A percentile compares a stretch with the other conserved stretches of the same genome.
phyloP scores from a whole-genome alignment of 1,140 invertebrate genomes.

The Aphelinus certus region DNA sequence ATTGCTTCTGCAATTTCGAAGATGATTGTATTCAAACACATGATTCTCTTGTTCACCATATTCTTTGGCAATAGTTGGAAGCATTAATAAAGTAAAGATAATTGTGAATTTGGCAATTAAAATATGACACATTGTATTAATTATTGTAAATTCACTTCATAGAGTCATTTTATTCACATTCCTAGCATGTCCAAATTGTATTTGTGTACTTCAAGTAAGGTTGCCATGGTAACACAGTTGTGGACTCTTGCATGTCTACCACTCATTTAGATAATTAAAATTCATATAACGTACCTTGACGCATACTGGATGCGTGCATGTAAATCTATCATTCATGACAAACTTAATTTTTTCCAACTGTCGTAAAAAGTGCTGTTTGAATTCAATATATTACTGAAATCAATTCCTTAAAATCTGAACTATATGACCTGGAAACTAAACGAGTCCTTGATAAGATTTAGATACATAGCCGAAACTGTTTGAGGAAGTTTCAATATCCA shows the following conservation, averaged over 20 bases:
- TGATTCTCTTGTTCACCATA: slow-evolving; percentile 35
- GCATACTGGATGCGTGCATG: no score
- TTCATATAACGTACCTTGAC: background rate
- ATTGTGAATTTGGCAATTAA: slow-evolving; percentile 1
- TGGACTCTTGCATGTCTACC: slow-evolving; percentile 10
- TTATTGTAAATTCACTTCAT: background rate
- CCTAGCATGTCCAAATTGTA: slow-evolving; percentile 9
- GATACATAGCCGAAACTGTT: no score
- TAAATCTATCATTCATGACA: no score
- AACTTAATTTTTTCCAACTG: no score
- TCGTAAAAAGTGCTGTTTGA: no score
- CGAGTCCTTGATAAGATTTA: no score
- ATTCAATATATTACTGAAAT: no score
- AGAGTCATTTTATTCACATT: slow-evolving; percentile 16
- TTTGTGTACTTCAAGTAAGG: slow-evolving; percentile 27
- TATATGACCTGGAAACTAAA: no score
- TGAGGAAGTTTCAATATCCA: no score
- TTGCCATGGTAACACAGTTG: slow-evolving; percentile 24
- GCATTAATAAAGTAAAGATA: slow-evolving; percentile 13
- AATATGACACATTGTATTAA: slow-evolving; percentile 28
- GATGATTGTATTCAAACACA: slow-evolving; percentile 48
- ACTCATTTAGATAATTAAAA: slow-evolving; percentile 9
- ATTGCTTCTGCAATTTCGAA: slow-evolving; percentile 48
- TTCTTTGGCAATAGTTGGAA: slow-evolving; percentile 1
- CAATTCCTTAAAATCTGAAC: no score